Evolutionary conservation across 2,888 invertebrate genomes (phyloP), one percentile per base, ranked within the genome.

Genomic region (Cylindroiulus punctatus): DNA sequence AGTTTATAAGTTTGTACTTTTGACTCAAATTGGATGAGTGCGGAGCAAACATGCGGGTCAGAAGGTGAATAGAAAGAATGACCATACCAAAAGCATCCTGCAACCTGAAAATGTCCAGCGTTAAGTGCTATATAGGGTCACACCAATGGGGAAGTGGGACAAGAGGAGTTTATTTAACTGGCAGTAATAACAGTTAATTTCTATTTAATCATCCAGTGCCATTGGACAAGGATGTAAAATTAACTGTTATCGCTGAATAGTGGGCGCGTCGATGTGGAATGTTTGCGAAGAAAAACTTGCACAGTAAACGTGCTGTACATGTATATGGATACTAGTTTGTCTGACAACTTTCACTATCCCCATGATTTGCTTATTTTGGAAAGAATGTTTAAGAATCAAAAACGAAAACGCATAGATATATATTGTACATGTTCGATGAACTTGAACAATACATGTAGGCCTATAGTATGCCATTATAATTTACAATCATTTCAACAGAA

Each of bases 1-100:
- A 52, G 52, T 52, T 52, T 52, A 52, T n/a, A 52, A 52, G 52
- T 52, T 52, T 52, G 52, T n/a, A 52, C 52, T 52, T 52, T 52
- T 52, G 52, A 52, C 52, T 52, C 19, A 17, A 52, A 52, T n/a
- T 52, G 19, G n/a, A 52, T 52, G 52, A 52, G 52, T 19, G 52
- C 19, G 52, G n/a, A 52, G 19, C 52, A 52, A 52, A 52, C 52
- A 52, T 19, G 19, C n/a, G n/a, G 52, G 52, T 52, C 52, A 52
- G 17, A 52, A 52, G 52, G 52, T 52, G 52, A 52, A 17, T 52
- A 5, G 52, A 52, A n/a, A 52, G 52, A n/a, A n/a, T 52, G 36
- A 36, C 36, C 7, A 5, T 52, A 17, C 19, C n/a, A 52, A 17
- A 47, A 5, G 52, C n/a, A 52, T 19, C 36, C n/a, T 47, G 19